Percentiles rank a stretch among this genome's conserved stretches.
These are phyloP conservation scores for Cryptophagus acutangulus DNA, from an alignment of 2,888 invertebrate genomes.

Conservation along the genomic window DNA sequence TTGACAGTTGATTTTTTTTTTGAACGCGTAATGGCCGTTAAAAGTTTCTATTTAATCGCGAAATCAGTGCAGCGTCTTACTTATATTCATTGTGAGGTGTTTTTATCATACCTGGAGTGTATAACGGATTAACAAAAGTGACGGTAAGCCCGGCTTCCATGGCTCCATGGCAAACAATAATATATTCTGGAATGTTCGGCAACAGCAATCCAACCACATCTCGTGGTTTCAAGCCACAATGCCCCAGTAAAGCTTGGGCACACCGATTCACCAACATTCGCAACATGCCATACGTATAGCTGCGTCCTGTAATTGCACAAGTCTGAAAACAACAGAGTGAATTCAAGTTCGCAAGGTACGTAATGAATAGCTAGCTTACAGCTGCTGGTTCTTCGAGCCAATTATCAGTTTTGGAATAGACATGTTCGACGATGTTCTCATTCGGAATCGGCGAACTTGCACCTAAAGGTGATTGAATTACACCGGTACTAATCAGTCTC, in stretches of 20 bases:
- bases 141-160: constrained; percentile 61
- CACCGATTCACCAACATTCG: constrained; percentile 56
- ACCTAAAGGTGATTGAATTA: constrained; percentile 52
- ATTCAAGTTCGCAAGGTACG: background rate
- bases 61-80: no score
- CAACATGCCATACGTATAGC: constrained; percentile 61
- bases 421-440: constrained; percentile 55
- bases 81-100: background rate
- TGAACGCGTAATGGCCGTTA: no score
- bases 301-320: constrained; percentile 62
- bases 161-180: constrained; percentile 61
- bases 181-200: constrained; percentile 68
- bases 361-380: constrained; percentile 49
- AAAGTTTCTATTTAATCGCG: no score
- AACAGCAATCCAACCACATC: constrained; percentile 63
- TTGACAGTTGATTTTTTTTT: no score
- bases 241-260: constrained; percentile 54
- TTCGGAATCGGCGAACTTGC: constrained; percentile 52
- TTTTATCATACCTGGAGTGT: constrained; percentile 55
- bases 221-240: constrained; percentile 55
- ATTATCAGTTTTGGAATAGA: constrained; percentile 55
- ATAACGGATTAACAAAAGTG: constrained; percentile 66
- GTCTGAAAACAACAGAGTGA: constrained; percentile 49
- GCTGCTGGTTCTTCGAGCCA: constrained; percentile 59
- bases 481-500: no score